Base-by-base conservation (phyloP, 2,888 invertebrate species). In the Thelaira solivaga region DNA sequence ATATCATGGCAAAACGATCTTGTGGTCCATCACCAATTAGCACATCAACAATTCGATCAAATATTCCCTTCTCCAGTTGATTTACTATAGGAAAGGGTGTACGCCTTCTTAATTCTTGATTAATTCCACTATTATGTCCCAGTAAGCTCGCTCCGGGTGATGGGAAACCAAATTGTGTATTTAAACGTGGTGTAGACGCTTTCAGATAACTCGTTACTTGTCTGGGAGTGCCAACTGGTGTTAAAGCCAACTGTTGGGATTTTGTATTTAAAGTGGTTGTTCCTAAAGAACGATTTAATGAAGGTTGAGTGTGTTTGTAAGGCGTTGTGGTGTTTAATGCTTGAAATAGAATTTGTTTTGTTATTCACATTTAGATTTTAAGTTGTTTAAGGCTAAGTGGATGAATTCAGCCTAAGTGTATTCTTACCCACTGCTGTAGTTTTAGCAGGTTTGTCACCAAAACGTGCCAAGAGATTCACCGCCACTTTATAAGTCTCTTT, bases 1-100 rank as follows among this genome's bases (percentile, higher is more conserved):
- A 99, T 84, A 99, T 97, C 80, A 99, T 92, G 18, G 99, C 99
- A 90, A 95, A 99, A 83, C 98, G 93, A 89, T 97, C 96, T 77
- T 93, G 93, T 22, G 98, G 98, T 0, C 98, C 99, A 88, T 99
- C 99, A 43, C 97, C 98, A 43, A 99, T 93, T 76, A 99, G 90
- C 86, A 95, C 97, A 87, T 99, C 99, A 13, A 99, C 94, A 84
- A 99, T 91, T 85, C 95, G 94, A 89, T 98, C 98, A 79, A 98
- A 87, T 31, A 94, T 92, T 5, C 94, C 93, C 74, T 97, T 93
- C 80, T 96, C 90, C 2, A 91, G 90, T 88, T 91, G 90, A 80
- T 89, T 88, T 4, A 89, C 84, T 22, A 89, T 84, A 4, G 89
- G 89, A 81, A 86, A 89, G 4, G 89, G 89, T 47, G 88, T 88